Conservation (phyloP, 2,797 vertebrate species). For the Mionectes olivaceus region DNA sequence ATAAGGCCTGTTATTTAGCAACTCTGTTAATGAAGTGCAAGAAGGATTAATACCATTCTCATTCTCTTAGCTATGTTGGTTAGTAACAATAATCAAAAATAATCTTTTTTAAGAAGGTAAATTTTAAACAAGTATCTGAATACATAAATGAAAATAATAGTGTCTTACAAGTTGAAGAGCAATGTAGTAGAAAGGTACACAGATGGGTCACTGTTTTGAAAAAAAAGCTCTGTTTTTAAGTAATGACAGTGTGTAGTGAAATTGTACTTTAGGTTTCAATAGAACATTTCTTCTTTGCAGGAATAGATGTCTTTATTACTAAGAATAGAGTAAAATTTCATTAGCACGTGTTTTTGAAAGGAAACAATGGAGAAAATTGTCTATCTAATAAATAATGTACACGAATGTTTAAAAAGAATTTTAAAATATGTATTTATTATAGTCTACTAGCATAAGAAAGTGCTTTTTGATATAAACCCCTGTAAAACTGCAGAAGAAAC, state of each 20-base stretch:
- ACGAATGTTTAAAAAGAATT: background rate
- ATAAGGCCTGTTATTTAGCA: background rate
- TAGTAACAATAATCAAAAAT: background rate
- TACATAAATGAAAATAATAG: background rate
- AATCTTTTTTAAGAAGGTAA: background rate
- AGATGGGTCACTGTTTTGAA: background rate
- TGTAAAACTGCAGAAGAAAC: background rate
- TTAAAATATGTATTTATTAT: background rate
- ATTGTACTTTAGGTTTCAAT: background rate
- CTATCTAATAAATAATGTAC: background rate
- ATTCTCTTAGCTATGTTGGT: background rate
- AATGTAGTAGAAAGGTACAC: background rate
- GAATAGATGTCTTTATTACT: background rate
- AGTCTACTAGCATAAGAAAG: background rate
- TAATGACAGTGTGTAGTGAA: background rate
- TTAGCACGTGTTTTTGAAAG: background rate
- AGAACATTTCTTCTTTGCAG: background rate
- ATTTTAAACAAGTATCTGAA: background rate
- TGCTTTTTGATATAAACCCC: fast-evolving
- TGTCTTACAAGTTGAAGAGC: background rate
- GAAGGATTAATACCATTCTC: background rate
- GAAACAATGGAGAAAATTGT: background rate
- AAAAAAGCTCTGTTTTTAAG: fast-evolving
- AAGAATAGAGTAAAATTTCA: background rate
- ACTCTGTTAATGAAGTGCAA: background rate